Evolutionary conservation across 2,113 vertebrate species (phyloP), one percentile per base, ranked within the genome.

Genomic region (Dolichotis patagonum): DNA sequence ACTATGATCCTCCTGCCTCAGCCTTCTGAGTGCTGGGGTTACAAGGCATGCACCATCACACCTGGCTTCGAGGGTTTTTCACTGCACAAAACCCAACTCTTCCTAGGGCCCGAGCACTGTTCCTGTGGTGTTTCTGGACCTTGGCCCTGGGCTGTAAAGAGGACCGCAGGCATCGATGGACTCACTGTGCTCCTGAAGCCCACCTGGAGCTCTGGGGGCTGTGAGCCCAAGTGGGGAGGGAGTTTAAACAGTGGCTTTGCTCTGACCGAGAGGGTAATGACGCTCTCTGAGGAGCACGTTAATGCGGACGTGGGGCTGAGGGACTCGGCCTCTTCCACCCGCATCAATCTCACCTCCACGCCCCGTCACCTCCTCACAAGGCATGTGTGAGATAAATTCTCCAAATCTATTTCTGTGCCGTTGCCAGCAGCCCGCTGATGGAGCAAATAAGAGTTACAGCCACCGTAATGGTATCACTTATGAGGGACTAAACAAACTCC

Each of bases 321-420:
- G 92, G 98, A 98, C 92, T 67, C 85, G 22, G 0, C 88, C 97
- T 91, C n/a, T n/a, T n/a, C 95, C 85, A 22, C 85, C 62, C 84
- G 82, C 97, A 98, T 98, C 98, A 98, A 98, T 98, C 98, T 98
- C 93, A 98, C 98, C 98, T 98, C 95, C 73, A 95, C 3, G 95
- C 93, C 97, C 96, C 87, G 97, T 98, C 97, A 94, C 97, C 93
- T 98, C 96, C 97, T 98, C 88, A 54, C 97, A 98, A 98, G 98
- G 97, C 98, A 97, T 97, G 97, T 96, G 93, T 97, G 98, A 98
- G 98, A 99, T 99, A 98, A 99, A 99, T 99, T 98, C 98, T 98
- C 98, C 96, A 98, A 98, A 98, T 98, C 98, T 99, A 98, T 98
- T 98, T 99, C 96, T 98, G 96, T 98, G 97, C 98, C 87, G 77